These are phyloP conservation scores for Enteromius argenteus DNA, from an alignment of 2,797 vertebrate genomes.

Conservation along the genomic window DNA sequence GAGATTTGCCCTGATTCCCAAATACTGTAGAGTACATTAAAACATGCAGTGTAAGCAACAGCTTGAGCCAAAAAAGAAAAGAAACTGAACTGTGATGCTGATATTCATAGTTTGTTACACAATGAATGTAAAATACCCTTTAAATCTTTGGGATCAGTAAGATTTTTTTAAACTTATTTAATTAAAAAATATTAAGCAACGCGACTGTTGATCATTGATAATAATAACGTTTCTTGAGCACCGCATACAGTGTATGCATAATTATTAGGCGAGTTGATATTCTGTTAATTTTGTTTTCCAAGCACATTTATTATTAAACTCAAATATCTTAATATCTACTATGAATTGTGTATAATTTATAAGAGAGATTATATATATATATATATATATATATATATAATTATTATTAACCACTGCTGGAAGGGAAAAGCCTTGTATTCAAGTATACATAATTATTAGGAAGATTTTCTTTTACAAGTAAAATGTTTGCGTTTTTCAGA, in stretches of 20 bases:
- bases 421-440: background rate
- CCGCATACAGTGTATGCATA: background rate
- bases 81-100: background rate
- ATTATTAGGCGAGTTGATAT: background rate
- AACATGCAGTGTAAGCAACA: background rate
- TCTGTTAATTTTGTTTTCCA: background rate
- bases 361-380: too few relatives aligned
- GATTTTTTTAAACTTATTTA: too few relatives aligned
- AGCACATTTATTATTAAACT: background rate
- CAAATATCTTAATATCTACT: background rate
- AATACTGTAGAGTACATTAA: conserved; percentile 25
- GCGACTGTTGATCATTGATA: background rate
- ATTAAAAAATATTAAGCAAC: background rate
- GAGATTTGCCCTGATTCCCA: conserved; percentile 18
- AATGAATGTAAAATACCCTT: background rate
- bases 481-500: background rate
- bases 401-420: background rate
- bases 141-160: background rate
- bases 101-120: background rate
- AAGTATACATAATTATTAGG: background rate
- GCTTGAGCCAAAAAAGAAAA: background rate
- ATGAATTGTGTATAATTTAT: too few relatives aligned
- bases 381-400: too few relatives aligned
- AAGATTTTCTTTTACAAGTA: background rate
- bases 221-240: background rate